Conservation (phyloP, 2,797 vertebrate genomes). For the Lutjanus campechanus region DNA sequence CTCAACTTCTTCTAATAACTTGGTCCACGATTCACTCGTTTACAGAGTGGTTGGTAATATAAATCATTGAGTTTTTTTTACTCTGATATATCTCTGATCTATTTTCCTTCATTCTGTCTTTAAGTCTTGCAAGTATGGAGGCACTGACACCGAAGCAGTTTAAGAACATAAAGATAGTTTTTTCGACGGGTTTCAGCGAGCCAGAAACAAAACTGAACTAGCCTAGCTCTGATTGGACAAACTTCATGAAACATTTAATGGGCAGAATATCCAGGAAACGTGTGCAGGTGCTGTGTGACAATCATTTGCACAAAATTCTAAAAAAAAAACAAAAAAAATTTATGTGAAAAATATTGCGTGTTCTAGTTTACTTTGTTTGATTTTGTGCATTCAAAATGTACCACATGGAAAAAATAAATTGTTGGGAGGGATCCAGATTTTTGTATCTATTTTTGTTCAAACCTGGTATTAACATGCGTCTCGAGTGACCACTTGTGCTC, state of each 20-base stretch:
- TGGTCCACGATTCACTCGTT: neutral
- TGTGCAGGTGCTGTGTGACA: neutral
- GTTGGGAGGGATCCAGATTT: neutral
- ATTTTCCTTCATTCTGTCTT: neutral
- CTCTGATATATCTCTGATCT: neutral
- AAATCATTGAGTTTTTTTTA: neutral
- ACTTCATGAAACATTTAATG: constrained; percentile 7
- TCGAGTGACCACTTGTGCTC: too few relatives aligned
- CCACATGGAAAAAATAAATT: neutral
- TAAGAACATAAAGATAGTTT: neutral
- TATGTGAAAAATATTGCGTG: neutral
- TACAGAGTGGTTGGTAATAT: neutral
- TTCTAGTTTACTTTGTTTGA: neutral
- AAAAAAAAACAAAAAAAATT: neutral
- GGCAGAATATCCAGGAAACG: neutral
- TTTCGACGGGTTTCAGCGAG: neutral
- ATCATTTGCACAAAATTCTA: constrained; percentile 1
- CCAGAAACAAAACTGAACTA: neutral
- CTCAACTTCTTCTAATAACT: neutral
- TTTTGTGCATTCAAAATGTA: constrained; percentile 10
- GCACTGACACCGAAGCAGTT: neutral
- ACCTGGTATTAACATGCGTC: too few relatives aligned
- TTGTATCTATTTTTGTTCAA: neutral
- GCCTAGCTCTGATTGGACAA: neutral
- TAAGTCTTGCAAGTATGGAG: neutral